These are phyloP conservation scores for Ophion slaviceki DNA, from an alignment of 2,888 invertebrate genomes.

Conservation along the genomic window DNA sequence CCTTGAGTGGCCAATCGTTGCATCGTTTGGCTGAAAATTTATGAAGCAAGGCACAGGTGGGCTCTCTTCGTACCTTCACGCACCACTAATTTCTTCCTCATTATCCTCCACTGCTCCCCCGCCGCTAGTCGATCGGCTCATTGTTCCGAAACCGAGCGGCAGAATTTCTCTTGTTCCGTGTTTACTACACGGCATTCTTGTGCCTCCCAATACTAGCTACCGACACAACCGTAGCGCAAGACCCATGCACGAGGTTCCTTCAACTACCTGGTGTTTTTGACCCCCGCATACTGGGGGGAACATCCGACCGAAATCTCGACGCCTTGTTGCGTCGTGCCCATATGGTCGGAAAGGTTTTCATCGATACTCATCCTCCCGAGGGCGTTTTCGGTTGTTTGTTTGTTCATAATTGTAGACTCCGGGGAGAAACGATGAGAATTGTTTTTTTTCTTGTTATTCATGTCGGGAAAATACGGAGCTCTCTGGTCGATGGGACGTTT, in stretches of 20 bases:
- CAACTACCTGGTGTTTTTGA: constrained; percentile 41
- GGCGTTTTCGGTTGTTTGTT: constrained; percentile 22
- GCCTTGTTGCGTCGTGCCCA: constrained; percentile 29
- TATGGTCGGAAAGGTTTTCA: neutral
- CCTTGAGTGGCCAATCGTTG: constrained; percentile 12
- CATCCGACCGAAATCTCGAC: constrained; percentile 27
- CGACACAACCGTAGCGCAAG: constrained; percentile 9
- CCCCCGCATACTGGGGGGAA: neutral
- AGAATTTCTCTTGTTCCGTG: constrained; percentile 69
- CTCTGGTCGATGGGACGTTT: too few relatives aligned
- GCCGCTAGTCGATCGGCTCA: constrained; percentile 59
- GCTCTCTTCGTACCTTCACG: constrained; percentile 77
- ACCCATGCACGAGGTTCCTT: constrained; percentile 16
- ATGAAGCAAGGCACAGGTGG: constrained; percentile 74
- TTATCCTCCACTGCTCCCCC: constrained; percentile 73
- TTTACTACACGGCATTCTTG: constrained; percentile 68
- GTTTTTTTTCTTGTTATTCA: too few relatives aligned
- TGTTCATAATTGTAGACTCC: neutral
- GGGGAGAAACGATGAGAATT: neutral
- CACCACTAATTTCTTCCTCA: constrained; percentile 80
- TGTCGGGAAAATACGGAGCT: too few relatives aligned
- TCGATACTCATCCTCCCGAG: neutral
- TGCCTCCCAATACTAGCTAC: constrained; percentile 39
- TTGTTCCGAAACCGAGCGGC: constrained; percentile 54
- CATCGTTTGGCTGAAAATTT: constrained; percentile 8